phyloP scores from a whole-genome alignment of 1,140 invertebrate genomes.

The Drosophila mojavensis region DNA sequence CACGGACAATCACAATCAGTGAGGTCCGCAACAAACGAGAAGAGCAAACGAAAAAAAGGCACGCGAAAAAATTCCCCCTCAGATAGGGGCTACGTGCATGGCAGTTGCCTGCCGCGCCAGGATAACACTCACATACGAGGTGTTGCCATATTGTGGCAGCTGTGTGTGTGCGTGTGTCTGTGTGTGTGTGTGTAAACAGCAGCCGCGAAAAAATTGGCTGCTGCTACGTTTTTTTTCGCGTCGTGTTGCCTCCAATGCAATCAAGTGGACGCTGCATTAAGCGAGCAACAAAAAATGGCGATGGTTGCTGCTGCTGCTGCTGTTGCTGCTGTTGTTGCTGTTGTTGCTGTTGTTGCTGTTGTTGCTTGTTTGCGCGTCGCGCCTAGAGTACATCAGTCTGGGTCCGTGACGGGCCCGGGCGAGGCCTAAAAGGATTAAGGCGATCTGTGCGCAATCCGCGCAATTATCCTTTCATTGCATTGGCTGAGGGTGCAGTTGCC shows the following conservation, averaged over 20 bases:
- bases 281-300: conserved; percentile 6
- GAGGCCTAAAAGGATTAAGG: conserved; percentile 81
- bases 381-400: conserved; percentile 35
- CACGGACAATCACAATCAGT: conserved; percentile 67
- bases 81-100: conserved; percentile 19
- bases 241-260: conserved; percentile 59
- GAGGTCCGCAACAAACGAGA: conserved; percentile 42
- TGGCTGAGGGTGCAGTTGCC: conserved; percentile 19
- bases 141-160: conserved; percentile 56
- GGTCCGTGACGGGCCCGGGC: conserved; percentile 22
- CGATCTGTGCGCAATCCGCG: conserved; percentile 81
- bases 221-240: conserved; percentile 34
- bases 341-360: conserved; percentile 7
- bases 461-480: conserved; percentile 80
- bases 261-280: conserved; percentile 73
- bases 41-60: conserved; percentile 24
- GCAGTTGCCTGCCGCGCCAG: conserved; percentile 47
- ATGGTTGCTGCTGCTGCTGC: conserved; percentile 9
- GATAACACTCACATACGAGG: conserved; percentile 57
- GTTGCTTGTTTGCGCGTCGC: conserved; percentile 47
- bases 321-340: conserved; percentile 11
- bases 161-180: conserved; percentile 21
- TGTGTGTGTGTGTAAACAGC: conserved; percentile 36
- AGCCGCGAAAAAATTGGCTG: conserved; percentile 61
- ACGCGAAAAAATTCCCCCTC: conserved; percentile 14